Evolutionary conservation across 2,797 vertebrate genomes (phyloP).

Genomic region (Sardinella longiceps): DNA sequence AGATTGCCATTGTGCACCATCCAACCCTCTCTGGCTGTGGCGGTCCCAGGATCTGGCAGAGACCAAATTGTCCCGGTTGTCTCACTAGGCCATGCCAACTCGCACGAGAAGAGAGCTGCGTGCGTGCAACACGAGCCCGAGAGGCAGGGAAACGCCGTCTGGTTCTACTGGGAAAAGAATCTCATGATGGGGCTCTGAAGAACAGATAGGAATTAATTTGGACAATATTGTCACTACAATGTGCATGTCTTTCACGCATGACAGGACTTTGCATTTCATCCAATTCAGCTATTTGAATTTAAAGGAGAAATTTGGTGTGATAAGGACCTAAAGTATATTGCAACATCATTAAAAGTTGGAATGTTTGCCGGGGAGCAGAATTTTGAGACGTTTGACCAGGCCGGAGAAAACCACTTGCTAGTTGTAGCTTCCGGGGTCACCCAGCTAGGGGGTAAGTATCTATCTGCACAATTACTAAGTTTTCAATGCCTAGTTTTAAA

Average conservation of each 20-base stretch:
- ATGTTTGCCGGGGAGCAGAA: too few species aligned
- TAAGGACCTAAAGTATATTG: too few species aligned
- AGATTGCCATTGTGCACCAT: background rate
- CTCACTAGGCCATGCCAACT: conserved; percentile 1
- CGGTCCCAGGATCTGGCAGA: background rate
- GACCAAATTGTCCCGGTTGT: conserved; percentile 4
- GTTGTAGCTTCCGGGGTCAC: too few species aligned
- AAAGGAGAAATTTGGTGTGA: too few species aligned
- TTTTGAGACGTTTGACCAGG: too few species aligned
- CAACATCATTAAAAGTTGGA: too few species aligned
- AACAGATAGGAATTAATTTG: background rate
- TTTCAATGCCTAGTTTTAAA: too few species aligned
- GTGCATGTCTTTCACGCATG: background rate
- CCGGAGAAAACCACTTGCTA: too few species aligned
- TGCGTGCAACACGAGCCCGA: background rate
- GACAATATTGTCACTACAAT: background rate
- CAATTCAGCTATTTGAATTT: background rate
- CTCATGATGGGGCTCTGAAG: background rate
- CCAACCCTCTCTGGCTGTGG: background rate
- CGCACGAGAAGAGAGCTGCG: background rate
- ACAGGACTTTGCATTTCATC: background rate
- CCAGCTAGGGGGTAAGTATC: too few species aligned
- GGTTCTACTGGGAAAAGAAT: background rate
- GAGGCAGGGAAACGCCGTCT: background rate
- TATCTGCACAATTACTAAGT: too few species aligned